Conservation (phyloP, 2,888 invertebrate genomes). For the Leptinotarsa rubiginosa region DNA sequence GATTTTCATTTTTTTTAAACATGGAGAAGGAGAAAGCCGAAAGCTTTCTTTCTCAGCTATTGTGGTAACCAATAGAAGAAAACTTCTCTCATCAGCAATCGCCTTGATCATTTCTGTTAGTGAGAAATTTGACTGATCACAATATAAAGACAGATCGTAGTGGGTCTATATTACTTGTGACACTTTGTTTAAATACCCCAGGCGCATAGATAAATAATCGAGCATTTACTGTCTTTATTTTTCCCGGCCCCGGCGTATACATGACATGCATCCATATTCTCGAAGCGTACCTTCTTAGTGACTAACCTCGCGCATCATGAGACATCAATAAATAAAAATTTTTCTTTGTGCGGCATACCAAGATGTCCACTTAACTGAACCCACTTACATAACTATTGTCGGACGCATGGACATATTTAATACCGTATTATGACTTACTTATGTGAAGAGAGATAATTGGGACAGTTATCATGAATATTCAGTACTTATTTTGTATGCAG, state of each 20-base stretch:
- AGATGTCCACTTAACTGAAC: constrained; percentile 9
- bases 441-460: constrained; percentile 16
- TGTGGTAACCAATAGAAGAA: too few relatives aligned
- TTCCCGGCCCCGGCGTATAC: not conserved
- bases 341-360: not conserved
- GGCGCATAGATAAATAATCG: not conserved
- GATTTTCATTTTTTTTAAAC: too few relatives aligned
- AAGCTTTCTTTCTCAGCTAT: too few relatives aligned
- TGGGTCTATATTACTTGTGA: too few relatives aligned
- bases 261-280: not conserved
- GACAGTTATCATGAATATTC: not conserved
- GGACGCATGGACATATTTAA: constrained; percentile 32
- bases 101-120: too few relatives aligned
- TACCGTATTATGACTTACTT: constrained; percentile 42
- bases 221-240: not conserved
- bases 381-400: constrained; percentile 5
- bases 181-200: too few relatives aligned
- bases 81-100: too few relatives aligned
- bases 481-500: not conserved
- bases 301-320: not conserved
- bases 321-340: too few relatives aligned
- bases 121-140: too few relatives aligned
- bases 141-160: too few relatives aligned
- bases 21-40: too few relatives aligned
- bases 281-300: constrained; percentile 4